Evolutionary conservation across 2,888 invertebrate genomes (phyloP), one percentile per base, ranked within the genome.

Genomic region (Thysanoteuthis rhombus): DNA sequence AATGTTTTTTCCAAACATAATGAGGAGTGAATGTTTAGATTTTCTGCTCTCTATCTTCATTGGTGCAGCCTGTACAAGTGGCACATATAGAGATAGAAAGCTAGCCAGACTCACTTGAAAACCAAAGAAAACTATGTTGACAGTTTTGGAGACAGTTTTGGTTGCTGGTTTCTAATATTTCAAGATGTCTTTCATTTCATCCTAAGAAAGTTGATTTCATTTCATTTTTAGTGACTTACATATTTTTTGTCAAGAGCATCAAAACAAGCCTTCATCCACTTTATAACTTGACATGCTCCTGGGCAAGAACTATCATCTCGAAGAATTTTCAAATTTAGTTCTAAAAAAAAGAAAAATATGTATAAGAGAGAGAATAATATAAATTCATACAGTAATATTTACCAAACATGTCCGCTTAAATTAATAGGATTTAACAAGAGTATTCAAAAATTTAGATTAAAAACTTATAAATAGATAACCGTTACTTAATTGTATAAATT

Each of bases 211-310:
- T 52, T 52, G 52, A 52, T 52, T 52, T 52, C 19, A 47, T 52
- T 16, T n/a, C 6, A 75, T 75, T 32, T 28, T 75, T 75, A 16
- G n/a, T 25, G 19, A 95, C 97, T 97, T 95, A 97, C 97, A 96
- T 97, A 97, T 97, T 97, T 97, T 94, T 97, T 97, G 92, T 97
- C 97, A 93, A 97, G 94, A 8, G 97, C 97, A 96, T 97, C 97
- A 96, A 97, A 97, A 94, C 97, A 97, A 28, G 97, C 97, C 94
- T 97, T 97, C 39, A 97, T 95, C 97, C 97, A 97, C 93, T 96
- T 96, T 90, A 97, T 97, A 45, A 97, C 96, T 94, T 96, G 96
- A 93, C 96, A 96, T 39, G 97, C 97, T 92, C 96, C 97, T 90
- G 96, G 96, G 94, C 96, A 97, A 25, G 95, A 94, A 89, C 95